Conservation (phyloP, 1,140 invertebrate species). For the Ylistrum balloti region DNA sequence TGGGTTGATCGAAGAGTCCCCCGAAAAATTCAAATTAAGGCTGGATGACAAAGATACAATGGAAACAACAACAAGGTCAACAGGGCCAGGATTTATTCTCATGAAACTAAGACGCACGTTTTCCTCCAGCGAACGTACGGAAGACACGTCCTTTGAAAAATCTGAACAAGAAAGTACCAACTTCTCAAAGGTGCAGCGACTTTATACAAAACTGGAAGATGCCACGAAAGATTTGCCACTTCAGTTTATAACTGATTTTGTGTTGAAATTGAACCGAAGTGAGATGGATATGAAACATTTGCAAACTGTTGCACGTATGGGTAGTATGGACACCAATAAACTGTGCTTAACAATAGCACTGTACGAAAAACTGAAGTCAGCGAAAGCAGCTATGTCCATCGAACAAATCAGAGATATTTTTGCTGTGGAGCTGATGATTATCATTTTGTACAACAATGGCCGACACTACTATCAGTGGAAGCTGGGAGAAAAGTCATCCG, state of each 20-base stretch:
- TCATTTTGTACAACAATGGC: neutral
- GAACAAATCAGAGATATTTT: neutral
- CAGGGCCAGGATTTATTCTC: too few species aligned
- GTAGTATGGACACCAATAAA: neutral
- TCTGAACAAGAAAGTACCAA: neutral
- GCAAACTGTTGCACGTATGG: neutral
- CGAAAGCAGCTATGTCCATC: neutral
- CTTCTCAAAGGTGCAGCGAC: neutral
- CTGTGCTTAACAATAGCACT: neutral
- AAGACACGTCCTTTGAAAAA: neutral
- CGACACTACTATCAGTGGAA: conserved; percentile 23
- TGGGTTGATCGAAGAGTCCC: neutral
- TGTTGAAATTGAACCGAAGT: neutral
- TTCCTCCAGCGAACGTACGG: neutral
- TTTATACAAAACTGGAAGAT: neutral
- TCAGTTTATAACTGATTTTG: neutral
- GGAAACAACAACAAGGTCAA: neutral
- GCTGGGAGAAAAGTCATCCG: neutral
- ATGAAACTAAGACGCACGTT: neutral
- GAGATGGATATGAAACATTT: neutral
- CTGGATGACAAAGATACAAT: neutral
- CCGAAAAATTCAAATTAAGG: neutral
- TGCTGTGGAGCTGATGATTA: neutral
- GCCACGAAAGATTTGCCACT: neutral
- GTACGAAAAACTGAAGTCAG: neutral